Conservation (phyloP, 2,113 vertebrate species). For the Nestor notabilis region DNA sequence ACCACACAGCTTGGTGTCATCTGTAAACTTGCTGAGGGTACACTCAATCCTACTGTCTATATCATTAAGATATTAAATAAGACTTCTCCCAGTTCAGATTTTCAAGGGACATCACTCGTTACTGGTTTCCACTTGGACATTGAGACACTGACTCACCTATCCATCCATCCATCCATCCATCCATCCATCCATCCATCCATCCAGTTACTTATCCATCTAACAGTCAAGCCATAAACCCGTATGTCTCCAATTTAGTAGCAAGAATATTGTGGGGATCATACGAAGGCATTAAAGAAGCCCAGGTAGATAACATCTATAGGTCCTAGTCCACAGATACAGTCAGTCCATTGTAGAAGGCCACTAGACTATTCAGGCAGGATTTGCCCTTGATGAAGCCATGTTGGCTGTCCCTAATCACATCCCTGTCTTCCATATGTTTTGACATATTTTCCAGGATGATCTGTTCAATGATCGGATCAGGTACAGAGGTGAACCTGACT, state of each 20-base stretch:
- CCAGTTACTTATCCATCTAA: background rate
- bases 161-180: background rate
- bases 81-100: background rate
- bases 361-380: background rate
- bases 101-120: background rate
- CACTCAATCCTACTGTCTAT: background rate
- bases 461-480: background rate
- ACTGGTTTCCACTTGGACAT: background rate
- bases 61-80: background rate
- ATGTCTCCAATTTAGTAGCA: background rate
- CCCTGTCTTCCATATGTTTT: background rate
- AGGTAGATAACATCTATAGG: fast-evolving
- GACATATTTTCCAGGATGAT: background rate
- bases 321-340: background rate
- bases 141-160: background rate
- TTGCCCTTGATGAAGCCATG: background rate
- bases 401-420: background rate
- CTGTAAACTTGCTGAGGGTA: background rate
- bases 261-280: no score
- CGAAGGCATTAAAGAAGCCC: background rate
- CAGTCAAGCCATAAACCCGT: background rate
- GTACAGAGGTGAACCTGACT: background rate
- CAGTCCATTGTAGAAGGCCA: background rate
- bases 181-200: background rate
- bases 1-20: background rate